Conservation (phyloP, 2,113 vertebrate genomes). For the Strix aluco region DNA sequence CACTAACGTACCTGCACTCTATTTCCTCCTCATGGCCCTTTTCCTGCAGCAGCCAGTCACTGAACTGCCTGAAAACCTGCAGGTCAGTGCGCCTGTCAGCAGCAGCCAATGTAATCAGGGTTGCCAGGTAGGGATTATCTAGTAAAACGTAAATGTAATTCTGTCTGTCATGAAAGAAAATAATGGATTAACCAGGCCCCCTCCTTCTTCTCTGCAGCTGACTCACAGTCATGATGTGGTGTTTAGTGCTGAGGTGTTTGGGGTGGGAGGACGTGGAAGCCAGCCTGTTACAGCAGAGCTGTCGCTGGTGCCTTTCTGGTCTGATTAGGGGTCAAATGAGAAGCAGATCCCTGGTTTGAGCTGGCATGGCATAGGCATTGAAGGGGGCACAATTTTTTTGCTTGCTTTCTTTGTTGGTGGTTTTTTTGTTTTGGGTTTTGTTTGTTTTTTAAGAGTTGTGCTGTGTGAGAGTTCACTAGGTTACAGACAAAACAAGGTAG, state of each 20-base stretch:
- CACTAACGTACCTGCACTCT: slow-evolving; percentile 95
- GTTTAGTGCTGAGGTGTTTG: background rate
- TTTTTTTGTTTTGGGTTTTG: background rate
- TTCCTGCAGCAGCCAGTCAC: slow-evolving; percentile 97
- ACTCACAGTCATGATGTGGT: background rate
- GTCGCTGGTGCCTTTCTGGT: background rate
- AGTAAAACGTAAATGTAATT: slow-evolving; percentile 38
- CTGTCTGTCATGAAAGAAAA: background rate
- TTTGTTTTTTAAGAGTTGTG: background rate
- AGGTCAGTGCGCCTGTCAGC: slow-evolving; percentile 87
- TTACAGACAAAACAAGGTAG: background rate
- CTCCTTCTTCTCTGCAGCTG: background rate
- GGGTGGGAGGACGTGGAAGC: background rate
- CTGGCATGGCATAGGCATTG: background rate
- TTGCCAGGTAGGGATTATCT: slow-evolving; percentile 78
- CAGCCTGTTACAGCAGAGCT: background rate
- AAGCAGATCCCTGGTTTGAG: background rate
- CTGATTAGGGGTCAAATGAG: background rate
- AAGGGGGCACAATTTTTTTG: background rate
- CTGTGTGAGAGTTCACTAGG: rapidly evolving
- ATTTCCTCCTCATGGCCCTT: slow-evolving; percentile 97
- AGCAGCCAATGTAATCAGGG: slow-evolving; percentile 79
- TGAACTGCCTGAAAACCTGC: slow-evolving; percentile 95
- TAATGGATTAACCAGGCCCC: background rate
- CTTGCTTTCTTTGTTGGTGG: background rate